Conservation (phyloP, 1,140 invertebrate genomes). For the Wiebesia pumilae region DNA sequence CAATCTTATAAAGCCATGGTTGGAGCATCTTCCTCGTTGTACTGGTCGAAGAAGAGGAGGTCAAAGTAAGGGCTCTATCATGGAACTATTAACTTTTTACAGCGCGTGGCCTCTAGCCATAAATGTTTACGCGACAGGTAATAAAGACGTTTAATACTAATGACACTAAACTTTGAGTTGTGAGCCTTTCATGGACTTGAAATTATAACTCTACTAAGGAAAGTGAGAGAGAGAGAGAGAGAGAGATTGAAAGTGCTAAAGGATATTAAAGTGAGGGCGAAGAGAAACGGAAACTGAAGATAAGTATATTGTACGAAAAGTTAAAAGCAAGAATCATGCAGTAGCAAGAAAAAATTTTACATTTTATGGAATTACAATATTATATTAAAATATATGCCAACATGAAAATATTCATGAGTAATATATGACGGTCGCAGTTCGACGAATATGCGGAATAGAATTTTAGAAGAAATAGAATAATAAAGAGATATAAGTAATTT, state of each 20-base stretch:
- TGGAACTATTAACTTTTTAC: constrained; percentile 45
- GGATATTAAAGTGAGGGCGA: background rate
- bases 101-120: constrained; percentile 39
- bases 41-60: background rate
- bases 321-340: too few species aligned
- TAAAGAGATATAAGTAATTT: too few species aligned
- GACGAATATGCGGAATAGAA: too few species aligned
- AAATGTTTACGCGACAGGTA: constrained; percentile 64
- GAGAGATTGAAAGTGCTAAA: background rate
- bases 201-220: background rate
- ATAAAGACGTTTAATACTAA: constrained; percentile 61
- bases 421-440: too few species aligned
- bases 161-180: constrained; percentile 50
- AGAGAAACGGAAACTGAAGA: background rate
- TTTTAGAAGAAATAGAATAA: too few species aligned
- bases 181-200: background rate
- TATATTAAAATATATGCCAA: too few species aligned
- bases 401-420: too few species aligned
- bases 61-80: constrained; percentile 25
- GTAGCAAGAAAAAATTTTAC: too few species aligned
- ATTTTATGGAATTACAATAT: too few species aligned
- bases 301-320: background rate
- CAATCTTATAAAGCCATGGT: constrained; percentile 7
- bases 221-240: background rate
- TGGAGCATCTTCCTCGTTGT: background rate